Evolutionary conservation across 2,113 vertebrate genomes (phyloP).

Genomic region (Raja brachyura): DNA sequence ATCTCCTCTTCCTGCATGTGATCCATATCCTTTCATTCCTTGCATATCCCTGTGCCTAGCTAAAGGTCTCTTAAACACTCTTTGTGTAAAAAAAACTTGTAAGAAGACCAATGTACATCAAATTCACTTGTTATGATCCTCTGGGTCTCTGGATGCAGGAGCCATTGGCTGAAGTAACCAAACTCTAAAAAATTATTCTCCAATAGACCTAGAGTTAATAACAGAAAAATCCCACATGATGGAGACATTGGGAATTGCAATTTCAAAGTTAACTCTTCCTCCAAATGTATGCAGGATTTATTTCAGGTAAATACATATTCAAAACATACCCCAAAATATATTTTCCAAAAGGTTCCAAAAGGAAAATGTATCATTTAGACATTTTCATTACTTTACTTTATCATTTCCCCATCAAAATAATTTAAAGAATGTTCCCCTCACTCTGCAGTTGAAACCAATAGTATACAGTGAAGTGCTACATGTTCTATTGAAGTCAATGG

Average conservation of each 20-base stretch:
- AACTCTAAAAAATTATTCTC: background rate
- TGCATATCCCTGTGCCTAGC: too few species aligned
- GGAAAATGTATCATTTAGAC: too few species aligned
- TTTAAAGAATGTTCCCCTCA: background rate
- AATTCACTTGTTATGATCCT: background rate
- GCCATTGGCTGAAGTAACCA: background rate
- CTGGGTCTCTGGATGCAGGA: background rate
- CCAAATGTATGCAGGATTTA: too few species aligned
- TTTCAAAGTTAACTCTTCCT: background rate
- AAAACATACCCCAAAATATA: background rate
- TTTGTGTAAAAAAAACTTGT: too few species aligned
- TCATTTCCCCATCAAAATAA: background rate
- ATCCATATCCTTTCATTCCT: too few species aligned
- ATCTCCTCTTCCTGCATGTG: too few species aligned
- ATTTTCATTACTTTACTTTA: background rate
- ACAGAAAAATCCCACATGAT: background rate
- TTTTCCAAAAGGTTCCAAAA: background rate
- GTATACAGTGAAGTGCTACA: background rate
- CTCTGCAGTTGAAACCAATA: background rate
- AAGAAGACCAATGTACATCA: too few species aligned
- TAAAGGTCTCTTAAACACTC: too few species aligned
- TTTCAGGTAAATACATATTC: background rate
- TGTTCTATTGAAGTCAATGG: background rate
- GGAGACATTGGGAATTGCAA: background rate
- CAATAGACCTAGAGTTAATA: background rate